These are phyloP conservation scores for Limenitis arthemis DNA, from an alignment of 2,888 invertebrate species.

Conservation along the genomic window DNA sequence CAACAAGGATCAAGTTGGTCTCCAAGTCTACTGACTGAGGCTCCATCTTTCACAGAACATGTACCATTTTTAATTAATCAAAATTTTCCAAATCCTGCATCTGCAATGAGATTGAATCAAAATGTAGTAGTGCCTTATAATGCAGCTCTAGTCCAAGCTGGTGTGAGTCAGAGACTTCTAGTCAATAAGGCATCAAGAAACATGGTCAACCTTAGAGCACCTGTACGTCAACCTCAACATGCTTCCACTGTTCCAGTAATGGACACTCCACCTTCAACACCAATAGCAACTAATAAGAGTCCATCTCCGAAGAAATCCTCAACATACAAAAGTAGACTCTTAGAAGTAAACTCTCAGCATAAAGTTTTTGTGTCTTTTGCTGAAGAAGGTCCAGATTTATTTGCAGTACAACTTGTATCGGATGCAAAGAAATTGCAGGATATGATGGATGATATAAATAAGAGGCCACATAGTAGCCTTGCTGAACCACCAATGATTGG, in stretches of 20 bases:
- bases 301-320: slow-evolving; percentile 55
- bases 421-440: slow-evolving; percentile 73
- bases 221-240: slow-evolving; percentile 49
- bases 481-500: slow-evolving; percentile 81
- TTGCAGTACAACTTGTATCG: slow-evolving; percentile 80
- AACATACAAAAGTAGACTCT: slow-evolving; percentile 66
- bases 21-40: slow-evolving; percentile 38
- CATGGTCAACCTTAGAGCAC: slow-evolving; percentile 47
- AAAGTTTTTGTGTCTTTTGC: slow-evolving; percentile 82
- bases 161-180: slow-evolving; percentile 48
- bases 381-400: slow-evolving; percentile 84
- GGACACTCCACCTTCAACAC: slow-evolving; percentile 26
- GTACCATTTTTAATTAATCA: slow-evolving; percentile 58
- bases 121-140: slow-evolving; percentile 48
- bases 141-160: slow-evolving; percentile 42
- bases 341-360: slow-evolving; percentile 69
- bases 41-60: slow-evolving; percentile 48
- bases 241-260: slow-evolving; percentile 21
- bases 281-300: slow-evolving; percentile 32
- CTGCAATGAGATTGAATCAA: slow-evolving; percentile 57
- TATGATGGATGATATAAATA: slow-evolving; percentile 82
- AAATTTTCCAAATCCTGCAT: slow-evolving; percentile 61
- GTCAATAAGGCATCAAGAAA: slow-evolving; percentile 50
- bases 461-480: slow-evolving; percentile 72
- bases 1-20: slow-evolving; percentile 44